Base-by-base conservation (phyloP, 2,797 vertebrate species). In the Chaetophractus vellerosus region DNA sequence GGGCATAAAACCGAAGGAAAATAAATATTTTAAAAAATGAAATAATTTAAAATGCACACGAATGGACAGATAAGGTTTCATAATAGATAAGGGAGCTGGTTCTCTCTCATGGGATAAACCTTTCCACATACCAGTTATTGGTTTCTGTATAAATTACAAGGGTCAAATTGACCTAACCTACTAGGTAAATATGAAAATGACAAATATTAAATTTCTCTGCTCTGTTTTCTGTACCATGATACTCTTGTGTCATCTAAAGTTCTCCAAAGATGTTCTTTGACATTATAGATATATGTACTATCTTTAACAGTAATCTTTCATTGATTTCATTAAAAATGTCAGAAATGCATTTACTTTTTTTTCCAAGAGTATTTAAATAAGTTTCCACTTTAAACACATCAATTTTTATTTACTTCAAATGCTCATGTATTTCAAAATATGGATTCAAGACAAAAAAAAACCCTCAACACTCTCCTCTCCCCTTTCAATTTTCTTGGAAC, bases 321-420 rank as follows among this genome's bases (percentile, higher is more conserved):
- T 91, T 5, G 5, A 57, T 95, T 96, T 61, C 26, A 90, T 48
- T 33, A 88, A 36, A 94, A 88, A 1, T 55, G 64, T 90, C 81
- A 96, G 16, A 93, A 92, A 96, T 78, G 26, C 3, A 93, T 89
- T 93, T 88, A 78, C 1, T 87, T 96, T 94, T 95, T 10, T 90
- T 57, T n/a, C n/a, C 7, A 76, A 14, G 0, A 85, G 5, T 88
- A 94, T 86, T 96, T 80, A 96, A 97, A 95, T 86, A 0, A 88
- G 93, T 96, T 91, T 38, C 21, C 36, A 74, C 91, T 97, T 96
- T 76, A 96, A 97, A 96, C 18, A 31, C 11, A 80, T 92, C 9
- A 48, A 76, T 92, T 98, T 97, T 96, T 96, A 97, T 95, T 74
- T 89, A 91, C 38, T 95, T 96, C 86, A 96, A 95, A 59, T 88